Base-by-base conservation (phyloP, 2,797 vertebrate genomes). In the Lagocephalus sceleratus region DNA sequence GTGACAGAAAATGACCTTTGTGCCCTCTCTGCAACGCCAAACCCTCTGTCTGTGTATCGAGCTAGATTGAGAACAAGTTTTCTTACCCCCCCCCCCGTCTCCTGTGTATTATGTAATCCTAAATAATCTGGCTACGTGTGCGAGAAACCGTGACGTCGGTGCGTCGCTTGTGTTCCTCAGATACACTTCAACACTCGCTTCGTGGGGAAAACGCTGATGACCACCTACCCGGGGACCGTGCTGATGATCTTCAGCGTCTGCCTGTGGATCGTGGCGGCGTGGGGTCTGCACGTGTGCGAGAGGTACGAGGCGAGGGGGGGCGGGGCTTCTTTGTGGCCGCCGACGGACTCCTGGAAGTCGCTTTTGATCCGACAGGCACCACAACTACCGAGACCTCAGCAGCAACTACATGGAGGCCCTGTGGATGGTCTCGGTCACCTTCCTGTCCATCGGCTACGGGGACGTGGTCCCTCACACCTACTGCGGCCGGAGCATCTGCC, bases 361-460 rank as follows among this genome's bases (percentile, higher is more conserved):
- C 5, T 43, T 10, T 47, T 3, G 0, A 0, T 20, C 64, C 15
- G 66, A 29, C 85, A 97, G 95, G 85, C 96, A 98, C 78, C 95
- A 98, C 3, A 96, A 98, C 88, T 93, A 94, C 78, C 91, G 92
- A 65, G 95, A 98, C 0, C 90, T 98, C 23, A 97, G 95, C 58
- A 98, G 95, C 82, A 98, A 97, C 90, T 98, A 97, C 82, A 93
- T 98, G 89, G 94, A 96, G 2, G 95, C 95, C 62, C 85, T 98
- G 93, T 98, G 95, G 95, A 92, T 98, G 82, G 93, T 97, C 65
- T 97, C 95, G 2, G 95, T 97, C 83, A 98, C 95, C n/a, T 98
- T 98, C 88, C 76, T 98, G 57, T 97, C 95, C 82, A 97, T 98
- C 0, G 95, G 95, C 14, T 97, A 98, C 0, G 94, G 95, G 1